phyloP scores from a whole-genome alignment of 2,113 vertebrate genomes.

The Gymnorhina tibicen region DNA sequence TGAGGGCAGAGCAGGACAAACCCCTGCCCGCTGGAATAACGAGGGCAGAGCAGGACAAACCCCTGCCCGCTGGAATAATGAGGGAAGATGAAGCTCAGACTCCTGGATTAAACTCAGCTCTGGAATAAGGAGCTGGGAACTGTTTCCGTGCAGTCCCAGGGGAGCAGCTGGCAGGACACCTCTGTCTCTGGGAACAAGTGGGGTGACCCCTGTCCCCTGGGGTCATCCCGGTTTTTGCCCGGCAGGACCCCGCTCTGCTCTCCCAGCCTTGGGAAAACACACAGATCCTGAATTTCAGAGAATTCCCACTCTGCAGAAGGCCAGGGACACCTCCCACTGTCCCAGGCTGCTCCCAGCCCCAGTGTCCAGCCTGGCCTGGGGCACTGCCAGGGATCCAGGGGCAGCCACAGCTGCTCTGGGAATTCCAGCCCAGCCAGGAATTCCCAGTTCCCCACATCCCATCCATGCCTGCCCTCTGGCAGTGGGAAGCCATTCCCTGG shows the following conservation, averaged over 20 bases:
- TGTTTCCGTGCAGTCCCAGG: not conserved
- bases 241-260: not conserved
- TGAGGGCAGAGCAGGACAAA: not conserved
- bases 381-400: not conserved
- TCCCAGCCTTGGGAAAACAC: not conserved
- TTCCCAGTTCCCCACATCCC: not conserved
- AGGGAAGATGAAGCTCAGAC: not conserved
- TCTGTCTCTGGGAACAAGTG: no score
- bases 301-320: not conserved
- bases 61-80: no score
- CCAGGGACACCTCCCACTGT: not conserved
- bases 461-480: not conserved
- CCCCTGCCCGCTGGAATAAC: fast-evolving
- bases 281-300: not conserved
- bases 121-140: not conserved
- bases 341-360: not conserved
- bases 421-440: not conserved
- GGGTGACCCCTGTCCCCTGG: not conserved
- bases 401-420: not conserved
- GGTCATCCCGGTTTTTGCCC: not conserved
- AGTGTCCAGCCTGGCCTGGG: not conserved
- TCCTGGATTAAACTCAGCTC: not conserved
- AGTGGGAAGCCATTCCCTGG: not conserved
- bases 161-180: not conserved
- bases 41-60: fast-evolving